Base-by-base conservation (phyloP, 2,888 invertebrate species). In the Phengaris alcon region DNA sequence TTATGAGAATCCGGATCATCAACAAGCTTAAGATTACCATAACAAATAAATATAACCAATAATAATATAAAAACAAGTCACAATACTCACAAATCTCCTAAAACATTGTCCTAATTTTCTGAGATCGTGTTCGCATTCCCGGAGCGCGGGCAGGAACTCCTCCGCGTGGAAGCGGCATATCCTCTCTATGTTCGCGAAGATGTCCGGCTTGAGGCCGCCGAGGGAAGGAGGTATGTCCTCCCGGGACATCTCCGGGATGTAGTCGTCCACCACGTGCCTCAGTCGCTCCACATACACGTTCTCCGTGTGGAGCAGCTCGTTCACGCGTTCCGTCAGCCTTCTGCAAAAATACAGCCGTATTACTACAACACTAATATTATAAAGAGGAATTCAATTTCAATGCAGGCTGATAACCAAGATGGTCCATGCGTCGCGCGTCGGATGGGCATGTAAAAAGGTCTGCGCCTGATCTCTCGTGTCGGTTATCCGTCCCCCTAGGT, bases 291-390 rank as follows among this genome's bases (percentile, higher is more conserved):
- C 98, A 87, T 98, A 99, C 87, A 98, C 98, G 84, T 96, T 95
- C 94, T 99, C 98, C 81, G 98, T 98, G 93, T 98, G 98, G 84
- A 98, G 96, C 95, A 99, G 96, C 94, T 98, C 98, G 88, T 96
- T 95, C 94, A 97, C 97, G 82, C 97, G 96, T 84, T 97, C 96
- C 81, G 96, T 95, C 84, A 97, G 91, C 81, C 96, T 96, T 90
- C 97, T 97, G 93, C 64, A 91, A 76, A 44, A 35, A 48, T 48
- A 48, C 48, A 48, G 8, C 6, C 48, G 1, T 48, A 48, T 48
- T 6, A 48, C 2, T 3, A 0, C 35, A 2, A 35, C 35, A 4
- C 35, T 35, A 35, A 35, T 35, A 35, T 3, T 35, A 1, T 35
- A 35, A 35, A 35, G 35, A 35, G 35, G 35, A 35, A 4, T 35